Conservation (phyloP, 2,888 invertebrate genomes). For the Lamellibrachia satsuma region DNA sequence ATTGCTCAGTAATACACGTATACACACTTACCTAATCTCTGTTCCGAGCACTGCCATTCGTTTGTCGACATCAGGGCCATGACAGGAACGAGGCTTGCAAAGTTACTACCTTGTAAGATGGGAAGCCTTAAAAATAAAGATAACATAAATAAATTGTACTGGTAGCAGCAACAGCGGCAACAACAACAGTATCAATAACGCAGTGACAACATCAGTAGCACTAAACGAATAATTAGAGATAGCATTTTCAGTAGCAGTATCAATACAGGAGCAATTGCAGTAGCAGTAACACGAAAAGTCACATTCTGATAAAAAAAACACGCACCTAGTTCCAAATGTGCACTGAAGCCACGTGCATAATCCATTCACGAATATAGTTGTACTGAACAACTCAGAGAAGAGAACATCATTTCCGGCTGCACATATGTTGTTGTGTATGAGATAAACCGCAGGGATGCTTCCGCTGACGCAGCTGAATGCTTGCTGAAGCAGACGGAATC, state of each 20-base stretch:
- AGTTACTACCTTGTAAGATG: not conserved
- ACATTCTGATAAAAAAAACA: not conserved
- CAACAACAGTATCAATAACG: too few species aligned
- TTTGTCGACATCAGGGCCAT: constrained; percentile 20
- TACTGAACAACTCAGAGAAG: constrained; percentile 26
- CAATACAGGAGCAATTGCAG: not conserved
- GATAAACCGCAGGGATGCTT: constrained; percentile 24
- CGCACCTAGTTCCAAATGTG: constrained; percentile 19
- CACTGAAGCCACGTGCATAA: constrained; percentile 26
- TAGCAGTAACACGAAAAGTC: not conserved
- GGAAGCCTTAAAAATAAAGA: not conserved
- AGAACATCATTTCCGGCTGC: constrained; percentile 27
- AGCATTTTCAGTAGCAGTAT: not conserved
- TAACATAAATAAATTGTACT: not conserved
- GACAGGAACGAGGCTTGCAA: not conserved
- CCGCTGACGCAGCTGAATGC: constrained; percentile 23
- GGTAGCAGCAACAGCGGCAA: not conserved
- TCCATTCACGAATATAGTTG: constrained; percentile 25
- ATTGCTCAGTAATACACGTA: not conserved
- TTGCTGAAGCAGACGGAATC: not conserved
- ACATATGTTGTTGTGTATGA: constrained; percentile 24
- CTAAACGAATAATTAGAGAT: too few species aligned
- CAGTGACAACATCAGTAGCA: not conserved
- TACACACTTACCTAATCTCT: not conserved
- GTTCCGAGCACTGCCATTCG: not conserved